Evolutionary conservation across 92 coral and sea anemone genomes (phyloP), one percentile per base, ranked within the genome.

Genomic region (Desmophyllum pertusum): DNA sequence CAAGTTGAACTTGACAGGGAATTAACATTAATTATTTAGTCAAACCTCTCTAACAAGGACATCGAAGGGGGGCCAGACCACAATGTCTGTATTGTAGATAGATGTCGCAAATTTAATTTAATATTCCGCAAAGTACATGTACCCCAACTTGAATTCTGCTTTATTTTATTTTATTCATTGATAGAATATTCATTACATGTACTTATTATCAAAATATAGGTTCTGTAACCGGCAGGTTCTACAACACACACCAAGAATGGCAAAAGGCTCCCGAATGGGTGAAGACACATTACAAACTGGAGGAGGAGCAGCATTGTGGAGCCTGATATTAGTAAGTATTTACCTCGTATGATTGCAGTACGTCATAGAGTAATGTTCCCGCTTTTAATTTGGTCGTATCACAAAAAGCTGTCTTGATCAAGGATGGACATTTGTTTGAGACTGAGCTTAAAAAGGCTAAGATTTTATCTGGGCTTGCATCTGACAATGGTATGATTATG

Each of bases 321-420:
- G 89, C n/a, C n/a, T n/a, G n/a, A 86, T 71, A 86, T 86, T 39
- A 51, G 89, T 86, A 39, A 86, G 89, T 85, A 70, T 52, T 52
- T 17, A 17, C 19, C 9, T 52, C 8, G 27, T 21, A 52, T 17
- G 0, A 52, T 5, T 17, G n/a, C 61, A 48, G 13, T 1, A 48
- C 18, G 3, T 48, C 53, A 21, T 48, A n/a, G n/a, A n/a, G n/a
- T n/a, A n/a, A n/a, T n/a, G n/a, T n/a, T n/a, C n/a, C n/a, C n/a
- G n/a, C n/a, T n/a, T n/a, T n/a, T n/a, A n/a, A n/a, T n/a, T n/a
- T n/a, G n/a, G n/a, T n/a, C n/a, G n/a, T n/a, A n/a, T n/a, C n/a
- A n/a, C n/a, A n/a, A n/a, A n/a, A n/a, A n/a, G n/a, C n/a, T n/a
- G n/a, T n/a, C n/a, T n/a, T n/a, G n/a, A n/a, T n/a, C n/a, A n/a